Evolutionary conservation across 2,113 vertebrate species (phyloP).

Genomic region (Sminthopsis crassicaudata): DNA sequence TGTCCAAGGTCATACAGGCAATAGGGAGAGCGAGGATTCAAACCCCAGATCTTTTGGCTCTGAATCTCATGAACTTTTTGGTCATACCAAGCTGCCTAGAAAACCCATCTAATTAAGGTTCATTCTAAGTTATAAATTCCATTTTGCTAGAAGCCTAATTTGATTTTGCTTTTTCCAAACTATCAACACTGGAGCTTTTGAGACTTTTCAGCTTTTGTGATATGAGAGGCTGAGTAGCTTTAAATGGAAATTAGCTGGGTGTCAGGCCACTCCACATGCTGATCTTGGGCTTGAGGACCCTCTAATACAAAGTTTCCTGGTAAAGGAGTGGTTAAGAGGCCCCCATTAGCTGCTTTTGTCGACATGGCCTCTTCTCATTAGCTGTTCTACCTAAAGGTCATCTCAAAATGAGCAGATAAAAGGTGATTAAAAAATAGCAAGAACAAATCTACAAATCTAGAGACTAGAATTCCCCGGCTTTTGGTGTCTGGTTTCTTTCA

Average conservation of each 20-base stretch:
- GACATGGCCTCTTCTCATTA: neutral
- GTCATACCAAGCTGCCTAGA: neutral
- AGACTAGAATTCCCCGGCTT: neutral
- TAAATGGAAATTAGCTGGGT: slow-evolving; percentile 38
- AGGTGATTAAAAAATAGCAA: neutral
- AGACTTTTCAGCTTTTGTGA: slow-evolving; percentile 51
- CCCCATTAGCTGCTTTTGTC: neutral
- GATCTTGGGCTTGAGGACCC: slow-evolving; percentile 11
- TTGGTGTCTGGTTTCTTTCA: neutral
- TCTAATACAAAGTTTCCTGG: neutral
- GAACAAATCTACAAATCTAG: neutral
- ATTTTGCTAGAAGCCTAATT: slow-evolving; percentile 49
- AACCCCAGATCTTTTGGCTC: neutral
- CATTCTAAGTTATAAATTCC: slow-evolving; percentile 48
- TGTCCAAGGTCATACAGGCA: neutral
- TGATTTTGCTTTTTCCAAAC: slow-evolving; percentile 64
- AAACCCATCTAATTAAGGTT: slow-evolving; percentile 55
- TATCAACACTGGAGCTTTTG: slow-evolving; percentile 69
- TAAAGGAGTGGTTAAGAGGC: slow-evolving; percentile 15
- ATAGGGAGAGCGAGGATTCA: neutral
- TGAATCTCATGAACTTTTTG: neutral
- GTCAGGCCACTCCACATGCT: neutral
- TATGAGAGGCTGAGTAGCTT: slow-evolving; percentile 36
- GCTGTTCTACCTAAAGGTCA: neutral
- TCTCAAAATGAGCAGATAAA: neutral